A percentile compares a stretch with the other conserved stretches of the same genome.
phyloP scores from a whole-genome alignment of 2,888 invertebrate species.

The Lottia gigantea region DNA sequence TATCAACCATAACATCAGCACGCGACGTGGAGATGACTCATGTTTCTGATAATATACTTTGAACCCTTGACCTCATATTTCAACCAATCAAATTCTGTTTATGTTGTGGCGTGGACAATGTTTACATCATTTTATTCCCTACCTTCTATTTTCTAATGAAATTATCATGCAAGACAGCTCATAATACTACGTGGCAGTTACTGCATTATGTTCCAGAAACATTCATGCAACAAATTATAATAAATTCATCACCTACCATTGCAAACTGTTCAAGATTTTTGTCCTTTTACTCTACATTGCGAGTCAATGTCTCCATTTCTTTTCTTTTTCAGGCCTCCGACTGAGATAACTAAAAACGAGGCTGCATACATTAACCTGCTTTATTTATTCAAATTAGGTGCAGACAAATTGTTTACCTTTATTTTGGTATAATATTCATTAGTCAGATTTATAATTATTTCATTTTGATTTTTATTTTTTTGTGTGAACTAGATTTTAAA shows the following conservation, averaged over 20 bases:
- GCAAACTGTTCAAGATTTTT: slow-evolving; percentile 15
- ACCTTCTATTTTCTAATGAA: background rate
- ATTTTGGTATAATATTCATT: slow-evolving; percentile 18
- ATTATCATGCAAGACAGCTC: background rate
- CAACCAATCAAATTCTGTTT: background rate
- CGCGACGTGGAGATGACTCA: slow-evolving; percentile 10
- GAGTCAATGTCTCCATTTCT: slow-evolving; percentile 9
- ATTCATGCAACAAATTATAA: background rate
- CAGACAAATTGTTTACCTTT: background rate
- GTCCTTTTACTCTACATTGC: slow-evolving; percentile 19
- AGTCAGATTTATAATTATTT: background rate
- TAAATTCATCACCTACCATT: slow-evolving; percentile 8
- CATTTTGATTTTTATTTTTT: too few relatives aligned
- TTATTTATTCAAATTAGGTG: background rate
- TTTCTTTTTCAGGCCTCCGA: slow-evolving; percentile 14
- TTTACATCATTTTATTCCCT: background rate
- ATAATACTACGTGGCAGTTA: background rate
- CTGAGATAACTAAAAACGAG: slow-evolving; percentile 17
- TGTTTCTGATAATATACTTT: background rate
- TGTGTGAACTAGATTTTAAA: too few relatives aligned
- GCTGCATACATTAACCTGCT: slow-evolving; percentile 18
- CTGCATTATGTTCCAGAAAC: background rate
- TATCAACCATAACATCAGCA: slow-evolving; percentile 8
- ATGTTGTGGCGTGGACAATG: background rate
- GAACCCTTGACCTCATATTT: background rate